A percentile compares a stretch with the other conserved stretches of the same genome.
Conservation (phyloP, 2,888 invertebrate species). For the Ormyrus nitidulus region DNA sequence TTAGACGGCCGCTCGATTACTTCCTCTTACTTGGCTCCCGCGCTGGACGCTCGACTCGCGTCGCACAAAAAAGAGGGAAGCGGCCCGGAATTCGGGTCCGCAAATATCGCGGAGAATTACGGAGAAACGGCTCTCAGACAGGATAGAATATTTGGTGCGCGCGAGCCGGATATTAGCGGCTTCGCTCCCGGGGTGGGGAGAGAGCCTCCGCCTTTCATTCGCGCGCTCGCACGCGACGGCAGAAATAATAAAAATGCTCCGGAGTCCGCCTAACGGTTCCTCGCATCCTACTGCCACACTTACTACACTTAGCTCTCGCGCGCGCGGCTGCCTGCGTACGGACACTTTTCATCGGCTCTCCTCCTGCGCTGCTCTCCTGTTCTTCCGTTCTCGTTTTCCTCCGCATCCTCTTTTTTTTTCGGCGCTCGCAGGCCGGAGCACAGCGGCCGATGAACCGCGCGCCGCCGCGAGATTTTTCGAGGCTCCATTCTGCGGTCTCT, state of each 20-base stretch:
- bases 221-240: constrained; percentile 42
- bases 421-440: neutral
- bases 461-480: constrained; percentile 18
- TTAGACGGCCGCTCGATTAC: too few relatives aligned
- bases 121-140: too few relatives aligned
- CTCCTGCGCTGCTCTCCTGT: constrained; percentile 11
- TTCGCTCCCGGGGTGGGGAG: too few relatives aligned
- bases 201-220: constrained; percentile 54
- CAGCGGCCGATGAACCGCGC: neutral
- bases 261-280: constrained; percentile 71
- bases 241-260: constrained; percentile 70
- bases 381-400: constrained; percentile 29
- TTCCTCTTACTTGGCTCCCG: too few relatives aligned
- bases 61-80: neutral
- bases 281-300: constrained; percentile 75
- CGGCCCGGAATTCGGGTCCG: too few relatives aligned
- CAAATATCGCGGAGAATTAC: too few relatives aligned
- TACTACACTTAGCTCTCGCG: constrained; percentile 61
- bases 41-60: too few relatives aligned
- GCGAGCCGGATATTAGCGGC: constrained; percentile 45
- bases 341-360: neutral
- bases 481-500: neutral
- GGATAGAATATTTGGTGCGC: constrained; percentile 40
- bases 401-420: constrained; percentile 3
- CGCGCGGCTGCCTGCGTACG: neutral